These are phyloP conservation scores for Porites australiensis DNA, from an alignment of 64 coral and sea anemone species.

Conservation along the genomic window DNA sequence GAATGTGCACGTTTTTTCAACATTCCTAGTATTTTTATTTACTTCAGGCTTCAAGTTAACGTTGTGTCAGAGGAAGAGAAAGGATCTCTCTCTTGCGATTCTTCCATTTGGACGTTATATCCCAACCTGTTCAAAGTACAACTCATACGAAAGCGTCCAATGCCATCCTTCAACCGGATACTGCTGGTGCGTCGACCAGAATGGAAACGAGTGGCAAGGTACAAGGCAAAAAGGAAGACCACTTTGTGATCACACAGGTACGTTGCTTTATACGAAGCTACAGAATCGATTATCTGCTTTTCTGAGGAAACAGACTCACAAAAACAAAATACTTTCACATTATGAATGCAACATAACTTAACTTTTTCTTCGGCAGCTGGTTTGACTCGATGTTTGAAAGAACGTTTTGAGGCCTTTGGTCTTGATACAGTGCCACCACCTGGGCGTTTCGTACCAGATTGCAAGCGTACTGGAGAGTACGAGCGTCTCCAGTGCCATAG, in stretches of 20 bases:
- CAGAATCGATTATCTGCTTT: neutral
- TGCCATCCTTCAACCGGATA: conserved; percentile 62
- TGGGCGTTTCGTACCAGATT: conserved; percentile 52
- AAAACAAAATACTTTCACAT: neutral
- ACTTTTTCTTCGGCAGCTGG: neutral
- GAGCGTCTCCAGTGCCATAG: conserved; percentile 43
- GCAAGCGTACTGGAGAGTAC: conserved; percentile 50
- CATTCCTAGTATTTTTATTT: neutral
- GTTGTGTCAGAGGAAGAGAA: conserved; percentile 22
- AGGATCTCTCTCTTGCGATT: neutral
- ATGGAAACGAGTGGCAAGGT: conserved; percentile 57
- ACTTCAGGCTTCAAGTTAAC: conserved; percentile 15
- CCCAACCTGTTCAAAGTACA: conserved; percentile 28
- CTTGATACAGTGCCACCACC: conserved; percentile 36
- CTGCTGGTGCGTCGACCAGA: conserved; percentile 76
- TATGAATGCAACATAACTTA: neutral
- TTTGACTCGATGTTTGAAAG: conserved; percentile 30
- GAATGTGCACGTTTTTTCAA: neutral
- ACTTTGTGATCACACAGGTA: conserved; percentile 40
- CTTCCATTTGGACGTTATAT: conserved; percentile 27
- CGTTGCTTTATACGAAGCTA: neutral
- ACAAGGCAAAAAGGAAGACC: conserved; percentile 59
- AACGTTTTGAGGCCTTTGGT: conserved; percentile 40
- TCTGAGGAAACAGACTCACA: neutral
- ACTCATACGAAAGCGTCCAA: conserved; percentile 54